These are phyloP conservation scores for Fringilla coelebs DNA, from an alignment of 2,797 vertebrate genomes.

Conservation along the genomic window DNA sequence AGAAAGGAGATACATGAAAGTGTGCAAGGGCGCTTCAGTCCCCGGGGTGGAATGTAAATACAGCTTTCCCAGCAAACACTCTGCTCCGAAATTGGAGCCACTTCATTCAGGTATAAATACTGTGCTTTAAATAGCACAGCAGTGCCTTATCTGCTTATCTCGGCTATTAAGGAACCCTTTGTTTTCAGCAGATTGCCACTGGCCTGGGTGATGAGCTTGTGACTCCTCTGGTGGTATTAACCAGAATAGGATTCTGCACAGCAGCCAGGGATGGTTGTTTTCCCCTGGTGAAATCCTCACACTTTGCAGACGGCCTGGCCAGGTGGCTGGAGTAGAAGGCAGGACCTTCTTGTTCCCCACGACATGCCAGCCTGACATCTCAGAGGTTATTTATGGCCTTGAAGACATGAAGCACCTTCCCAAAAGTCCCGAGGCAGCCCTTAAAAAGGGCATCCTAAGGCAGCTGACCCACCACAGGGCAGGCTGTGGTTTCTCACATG, in stretches of 20 bases:
- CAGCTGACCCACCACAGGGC: neutral
- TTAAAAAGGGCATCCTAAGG: neutral
- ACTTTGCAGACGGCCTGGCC: neutral
- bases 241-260: fast-evolving
- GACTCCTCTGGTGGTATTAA: neutral
- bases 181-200: neutral
- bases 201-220: neutral
- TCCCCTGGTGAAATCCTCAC: neutral
- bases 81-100: neutral
- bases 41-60: constrained; percentile 54
- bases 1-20: constrained; percentile 41
- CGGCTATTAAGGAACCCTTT: neutral
- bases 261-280: neutral
- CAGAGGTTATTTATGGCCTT: neutral
- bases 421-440: neutral
- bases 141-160: neutral
- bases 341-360: neutral
- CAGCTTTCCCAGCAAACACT: neutral
- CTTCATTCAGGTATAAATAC: constrained; percentile 15
- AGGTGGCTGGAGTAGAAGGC: neutral
- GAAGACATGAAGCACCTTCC: neutral
- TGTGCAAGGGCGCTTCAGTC: neutral
- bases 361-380: neutral
- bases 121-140: neutral
- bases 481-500: neutral